These are phyloP conservation scores for Sarotherodon lohbergeri DNA, from an alignment of 2,113 vertebrate species.

Conservation along the genomic window DNA sequence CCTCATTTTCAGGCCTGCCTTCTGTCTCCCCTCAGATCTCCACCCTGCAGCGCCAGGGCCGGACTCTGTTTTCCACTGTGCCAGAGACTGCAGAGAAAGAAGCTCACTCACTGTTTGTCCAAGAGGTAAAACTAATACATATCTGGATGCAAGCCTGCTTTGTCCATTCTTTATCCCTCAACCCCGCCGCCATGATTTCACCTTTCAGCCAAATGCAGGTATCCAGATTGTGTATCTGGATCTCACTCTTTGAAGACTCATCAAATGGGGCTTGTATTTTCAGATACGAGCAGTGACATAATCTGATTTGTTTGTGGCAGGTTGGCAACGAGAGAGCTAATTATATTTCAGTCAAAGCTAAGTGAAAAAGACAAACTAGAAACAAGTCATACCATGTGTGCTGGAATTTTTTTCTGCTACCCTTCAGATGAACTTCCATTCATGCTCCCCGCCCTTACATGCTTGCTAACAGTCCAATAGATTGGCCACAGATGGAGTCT, in stretches of 20 bases:
- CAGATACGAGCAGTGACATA: not conserved
- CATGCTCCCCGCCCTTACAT: not conserved
- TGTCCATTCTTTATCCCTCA: not conserved
- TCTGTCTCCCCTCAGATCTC: slow-evolving; percentile 76
- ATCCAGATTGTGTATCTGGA: not conserved
- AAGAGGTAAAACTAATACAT: slow-evolving; percentile 80
- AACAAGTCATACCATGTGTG: not conserved
- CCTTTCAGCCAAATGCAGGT: slow-evolving; percentile 8
- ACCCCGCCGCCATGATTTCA: not conserved
- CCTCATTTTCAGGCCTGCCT: slow-evolving; percentile 10
- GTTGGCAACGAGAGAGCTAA: not conserved
- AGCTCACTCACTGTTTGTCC: slow-evolving; percentile 89
- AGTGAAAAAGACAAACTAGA: not conserved
- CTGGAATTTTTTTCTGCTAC: not conserved
- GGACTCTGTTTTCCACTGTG: slow-evolving; percentile 84
- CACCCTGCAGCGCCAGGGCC: slow-evolving; percentile 81
- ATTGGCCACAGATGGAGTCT: slow-evolving; percentile 29
- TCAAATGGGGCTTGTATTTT: not conserved
- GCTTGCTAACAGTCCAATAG: slow-evolving; percentile 1
- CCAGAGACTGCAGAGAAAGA: slow-evolving; percentile 87
- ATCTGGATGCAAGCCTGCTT: slow-evolving; percentile 8
- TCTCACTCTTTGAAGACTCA: not conserved
- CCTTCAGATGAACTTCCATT: slow-evolving; percentile 26
- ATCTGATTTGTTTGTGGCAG: not conserved
- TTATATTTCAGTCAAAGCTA: not conserved